Base-by-base conservation (phyloP, 2,888 invertebrate genomes). In the Polydrusus pterygomalis region DNA sequence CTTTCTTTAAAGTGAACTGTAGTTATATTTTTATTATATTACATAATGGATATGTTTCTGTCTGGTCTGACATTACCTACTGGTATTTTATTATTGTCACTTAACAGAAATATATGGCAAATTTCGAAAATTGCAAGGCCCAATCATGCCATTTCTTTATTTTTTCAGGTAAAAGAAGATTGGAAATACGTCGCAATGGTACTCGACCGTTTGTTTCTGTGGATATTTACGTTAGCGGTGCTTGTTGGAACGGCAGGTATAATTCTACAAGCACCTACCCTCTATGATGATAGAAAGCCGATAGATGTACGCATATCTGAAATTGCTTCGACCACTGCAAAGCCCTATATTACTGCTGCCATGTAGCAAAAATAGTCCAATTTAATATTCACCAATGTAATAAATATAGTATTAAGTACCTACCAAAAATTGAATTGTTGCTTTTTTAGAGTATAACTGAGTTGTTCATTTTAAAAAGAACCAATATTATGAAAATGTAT, bases 151-250 rank as follows among this genome's bases (percentile, higher is more conserved):
- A 7, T 1, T 6, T 34, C 25, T 25, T 34, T 34, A 7, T 1
- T 74, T 60, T 84, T 83, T 49, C 85, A 96, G 96, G 96, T 96
- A 82, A 96, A 96, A 89, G 97, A 98, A 90, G 98, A 98, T 90
- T 98, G 98, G 98, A 98, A 98, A 88, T 98, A 97, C 89, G 97
- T 98, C 82, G 98, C 98, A 79, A 97, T 98, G 96, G 98, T 98
- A 81, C 91, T 98, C 87, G 98, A 98, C 89, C 92, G 98, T 79
- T 91, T 99, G 85, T 98, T 98, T 90, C 92, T 98, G 84, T 97
- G 97, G 95, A 97, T 98, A 87, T 98, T 98, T 90, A 97, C 97
- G 82, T 91, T 97, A 86, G 97, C 98, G 64, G 97, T 97, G 84
- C 90, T 98, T 79, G 95, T 97, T 80, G 98, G 98, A 56, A 97